These are phyloP conservation scores for Epizoanthus stellaris DNA, from an alignment of 92 coral and sea anemone genomes.

Conservation along the genomic window DNA sequence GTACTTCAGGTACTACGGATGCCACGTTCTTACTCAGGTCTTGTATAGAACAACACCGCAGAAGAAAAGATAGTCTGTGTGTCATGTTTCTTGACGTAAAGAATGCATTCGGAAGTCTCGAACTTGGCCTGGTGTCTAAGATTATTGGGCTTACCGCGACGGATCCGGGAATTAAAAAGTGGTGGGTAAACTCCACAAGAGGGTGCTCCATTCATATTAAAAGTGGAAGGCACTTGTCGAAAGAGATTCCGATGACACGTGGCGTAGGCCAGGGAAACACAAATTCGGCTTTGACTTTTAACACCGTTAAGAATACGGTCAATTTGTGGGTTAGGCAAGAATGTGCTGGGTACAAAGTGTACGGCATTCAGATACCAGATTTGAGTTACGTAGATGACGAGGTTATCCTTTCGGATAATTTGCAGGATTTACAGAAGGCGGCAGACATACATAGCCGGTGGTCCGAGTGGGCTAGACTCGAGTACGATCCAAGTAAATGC, in stretches of 20 bases:
- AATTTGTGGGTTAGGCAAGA: neutral
- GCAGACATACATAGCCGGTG: neutral
- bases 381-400: neutral
- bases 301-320: neutral
- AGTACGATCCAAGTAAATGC: neutral
- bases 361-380: neutral
- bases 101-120: neutral
- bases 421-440: neutral
- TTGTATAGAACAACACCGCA: neutral
- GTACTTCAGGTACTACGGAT: neutral
- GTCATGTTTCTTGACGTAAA: neutral
- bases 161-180: neutral
- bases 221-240: neutral
- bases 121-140: too few species aligned
- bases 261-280: neutral
- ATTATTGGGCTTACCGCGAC: neutral
- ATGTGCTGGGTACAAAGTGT: neutral
- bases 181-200: neutral
- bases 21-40: neutral
- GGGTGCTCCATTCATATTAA: neutral
- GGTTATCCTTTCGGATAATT: neutral
- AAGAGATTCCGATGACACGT: neutral
- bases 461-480: neutral
- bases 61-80: neutral
- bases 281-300: neutral